Evolutionary conservation across 2,113 vertebrate species (phyloP).

Genomic region (Tachuris rubrigastra): DNA sequence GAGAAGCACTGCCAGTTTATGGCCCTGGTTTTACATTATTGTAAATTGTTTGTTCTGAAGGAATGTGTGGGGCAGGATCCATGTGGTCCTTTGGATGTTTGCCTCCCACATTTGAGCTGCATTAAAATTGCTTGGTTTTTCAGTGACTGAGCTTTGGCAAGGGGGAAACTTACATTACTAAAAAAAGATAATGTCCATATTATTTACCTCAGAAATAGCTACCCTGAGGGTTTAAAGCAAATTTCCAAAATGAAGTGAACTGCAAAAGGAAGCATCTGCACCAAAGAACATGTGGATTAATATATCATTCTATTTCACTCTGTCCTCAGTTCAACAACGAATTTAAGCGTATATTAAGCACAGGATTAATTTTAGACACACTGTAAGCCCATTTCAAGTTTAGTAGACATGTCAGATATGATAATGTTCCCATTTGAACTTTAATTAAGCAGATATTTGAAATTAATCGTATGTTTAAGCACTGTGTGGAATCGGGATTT

Average conservation of each 20-base stretch:
- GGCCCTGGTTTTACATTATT: conserved; percentile 32
- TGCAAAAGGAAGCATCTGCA: background rate
- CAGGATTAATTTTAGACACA: conserved; percentile 16
- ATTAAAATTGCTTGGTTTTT: conserved; percentile 5
- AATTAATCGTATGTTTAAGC: conserved; percentile 9
- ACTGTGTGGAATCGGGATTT: background rate
- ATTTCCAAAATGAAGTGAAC: background rate
- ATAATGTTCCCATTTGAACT: conserved; percentile 7
- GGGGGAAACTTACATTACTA: background rate
- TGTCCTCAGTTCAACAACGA: background rate
- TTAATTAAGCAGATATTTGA: conserved; percentile 27
- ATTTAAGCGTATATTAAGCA: background rate
- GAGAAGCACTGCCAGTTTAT: conserved; percentile 24
- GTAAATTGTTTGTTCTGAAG: conserved; percentile 40
- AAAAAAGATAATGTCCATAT: background rate
- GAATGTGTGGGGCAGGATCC: conserved; percentile 41
- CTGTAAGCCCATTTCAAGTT: background rate
- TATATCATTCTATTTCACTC: background rate
- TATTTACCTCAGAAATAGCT: conserved; percentile 1
- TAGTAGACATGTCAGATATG: background rate
- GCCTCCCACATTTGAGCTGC: conserved; percentile 23
- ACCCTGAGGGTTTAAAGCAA: background rate
- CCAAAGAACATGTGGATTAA: background rate
- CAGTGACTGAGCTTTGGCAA: conserved; percentile 14
- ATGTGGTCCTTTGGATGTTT: conserved; percentile 39